Conservation (phyloP, 2,113 vertebrate genomes). For the Pelusios castaneus region DNA sequence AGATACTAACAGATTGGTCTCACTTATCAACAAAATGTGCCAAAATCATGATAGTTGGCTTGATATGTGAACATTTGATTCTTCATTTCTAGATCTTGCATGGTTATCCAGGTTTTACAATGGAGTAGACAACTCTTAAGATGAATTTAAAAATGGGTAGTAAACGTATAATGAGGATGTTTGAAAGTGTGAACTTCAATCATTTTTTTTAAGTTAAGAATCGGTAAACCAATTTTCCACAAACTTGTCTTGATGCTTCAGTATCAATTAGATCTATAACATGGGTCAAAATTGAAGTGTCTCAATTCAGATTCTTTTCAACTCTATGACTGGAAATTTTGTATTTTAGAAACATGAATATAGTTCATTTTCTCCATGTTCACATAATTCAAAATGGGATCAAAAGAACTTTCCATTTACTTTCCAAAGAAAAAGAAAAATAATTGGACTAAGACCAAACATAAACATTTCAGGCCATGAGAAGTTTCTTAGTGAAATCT, state of each 20-base stretch:
- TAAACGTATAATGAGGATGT: rapidly evolving
- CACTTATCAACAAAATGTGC: not conserved
- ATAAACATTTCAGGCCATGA: not conserved
- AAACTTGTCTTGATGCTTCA: not conserved
- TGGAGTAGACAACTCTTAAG: not conserved
- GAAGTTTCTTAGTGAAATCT: not conserved
- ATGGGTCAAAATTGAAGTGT: not conserved
- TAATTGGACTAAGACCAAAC: not conserved
- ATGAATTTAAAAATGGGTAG: not conserved
- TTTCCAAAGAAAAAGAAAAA: not conserved
- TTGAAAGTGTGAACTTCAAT: not conserved
- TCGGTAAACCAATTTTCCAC: not conserved
- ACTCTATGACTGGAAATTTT: not conserved
- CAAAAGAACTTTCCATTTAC: not conserved
- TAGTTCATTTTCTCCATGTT: not conserved
- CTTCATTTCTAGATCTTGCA: not conserved
- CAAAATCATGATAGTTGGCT: not conserved
- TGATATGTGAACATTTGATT: not conserved
- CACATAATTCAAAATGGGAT: not conserved
- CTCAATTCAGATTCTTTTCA: not conserved
- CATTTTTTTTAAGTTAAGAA: not conserved
- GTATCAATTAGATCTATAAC: not conserved
- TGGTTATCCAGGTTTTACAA: not conserved
- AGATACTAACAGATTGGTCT: not conserved
- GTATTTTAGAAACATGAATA: not conserved